phyloP scores from a whole-genome alignment of 2,113 vertebrate genomes.

The Vidua macroura region DNA sequence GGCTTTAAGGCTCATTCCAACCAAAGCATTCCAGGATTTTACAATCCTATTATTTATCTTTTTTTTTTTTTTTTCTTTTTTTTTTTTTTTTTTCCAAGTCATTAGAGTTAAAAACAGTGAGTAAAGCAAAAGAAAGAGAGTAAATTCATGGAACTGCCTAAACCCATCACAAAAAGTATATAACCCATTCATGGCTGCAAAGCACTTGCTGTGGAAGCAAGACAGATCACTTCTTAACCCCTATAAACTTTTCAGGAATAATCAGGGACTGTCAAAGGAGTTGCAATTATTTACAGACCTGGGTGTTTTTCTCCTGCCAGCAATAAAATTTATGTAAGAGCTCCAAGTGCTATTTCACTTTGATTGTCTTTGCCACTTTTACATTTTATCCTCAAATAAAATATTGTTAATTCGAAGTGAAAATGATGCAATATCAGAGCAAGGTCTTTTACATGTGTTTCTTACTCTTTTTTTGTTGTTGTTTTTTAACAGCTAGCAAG shows the following conservation, averaged over 20 bases:
- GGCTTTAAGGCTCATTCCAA: not conserved
- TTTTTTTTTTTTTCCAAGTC: not conserved
- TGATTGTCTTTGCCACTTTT: not conserved
- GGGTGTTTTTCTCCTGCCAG: not conserved
- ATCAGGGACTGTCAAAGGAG: not conserved
- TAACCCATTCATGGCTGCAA: not conserved
- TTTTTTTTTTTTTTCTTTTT: not conserved
- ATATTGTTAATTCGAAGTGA: not conserved
- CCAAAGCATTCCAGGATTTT: not conserved
- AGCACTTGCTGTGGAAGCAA: not conserved
- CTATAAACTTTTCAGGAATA: not conserved
- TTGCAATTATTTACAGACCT: not conserved
- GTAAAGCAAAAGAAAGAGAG: not conserved
- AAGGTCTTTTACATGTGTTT: not conserved
- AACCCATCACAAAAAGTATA: not conserved
- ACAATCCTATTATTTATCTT: not conserved
- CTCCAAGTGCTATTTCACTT: not conserved
- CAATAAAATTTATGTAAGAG: not conserved
- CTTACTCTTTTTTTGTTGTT: not conserved
- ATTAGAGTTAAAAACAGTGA: not conserved
- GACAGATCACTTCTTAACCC: constrained; percentile 16
- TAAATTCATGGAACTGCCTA: not conserved
- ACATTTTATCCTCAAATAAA: not conserved
- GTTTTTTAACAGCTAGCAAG: not conserved
- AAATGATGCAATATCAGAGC: not conserved